These are phyloP conservation scores for Pachyramphus minor DNA, from an alignment of 2,113 vertebrate genomes.

Conservation along the genomic window DNA sequence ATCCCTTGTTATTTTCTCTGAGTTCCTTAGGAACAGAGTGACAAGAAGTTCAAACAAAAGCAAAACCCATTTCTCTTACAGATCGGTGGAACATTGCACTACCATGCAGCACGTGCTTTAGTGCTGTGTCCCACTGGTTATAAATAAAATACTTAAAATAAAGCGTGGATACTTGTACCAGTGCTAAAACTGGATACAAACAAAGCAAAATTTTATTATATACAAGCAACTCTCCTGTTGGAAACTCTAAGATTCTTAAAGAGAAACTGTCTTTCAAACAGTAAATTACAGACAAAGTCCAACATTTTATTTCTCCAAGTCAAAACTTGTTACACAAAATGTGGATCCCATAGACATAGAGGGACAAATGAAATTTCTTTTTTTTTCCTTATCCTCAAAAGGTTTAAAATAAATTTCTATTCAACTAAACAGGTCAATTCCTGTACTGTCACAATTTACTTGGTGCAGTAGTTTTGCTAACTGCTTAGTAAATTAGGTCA, in stretches of 20 bases:
- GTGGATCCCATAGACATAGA: background rate
- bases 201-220: background rate
- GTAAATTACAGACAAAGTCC: background rate
- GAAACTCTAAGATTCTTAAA: background rate
- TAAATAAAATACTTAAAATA: conserved; percentile 47
- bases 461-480: background rate
- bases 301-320: background rate
- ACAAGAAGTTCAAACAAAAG: background rate
- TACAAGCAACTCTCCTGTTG: background rate
- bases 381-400: background rate
- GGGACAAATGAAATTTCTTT: background rate
- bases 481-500: background rate
- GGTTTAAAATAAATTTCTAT: background rate
- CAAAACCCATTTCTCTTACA: background rate
- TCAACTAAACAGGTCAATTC: background rate
- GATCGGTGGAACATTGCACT: background rate
- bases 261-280: background rate
- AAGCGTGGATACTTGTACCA: background rate
- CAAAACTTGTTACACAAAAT: background rate
- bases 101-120: rapidly evolving
- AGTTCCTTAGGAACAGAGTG: background rate
- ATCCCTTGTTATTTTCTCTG: background rate
- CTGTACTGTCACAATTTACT: background rate
- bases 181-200: background rate
- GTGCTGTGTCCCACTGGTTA: background rate